phyloP scores from a whole-genome alignment of 2,797 vertebrate genomes.

The Channallabes apus region DNA sequence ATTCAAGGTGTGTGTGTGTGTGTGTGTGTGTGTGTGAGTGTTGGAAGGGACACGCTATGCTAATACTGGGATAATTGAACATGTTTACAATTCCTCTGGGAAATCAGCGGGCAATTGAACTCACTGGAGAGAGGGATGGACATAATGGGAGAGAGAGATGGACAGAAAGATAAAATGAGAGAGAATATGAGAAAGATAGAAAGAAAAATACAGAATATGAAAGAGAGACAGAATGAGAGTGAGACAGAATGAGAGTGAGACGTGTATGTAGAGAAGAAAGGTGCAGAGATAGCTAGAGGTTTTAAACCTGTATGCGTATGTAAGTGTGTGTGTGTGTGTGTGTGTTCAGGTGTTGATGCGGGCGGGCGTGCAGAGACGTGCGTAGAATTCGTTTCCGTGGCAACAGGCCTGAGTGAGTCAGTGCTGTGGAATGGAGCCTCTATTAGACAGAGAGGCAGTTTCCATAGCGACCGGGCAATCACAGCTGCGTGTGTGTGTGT shows the following conservation, averaged over 20 bases:
- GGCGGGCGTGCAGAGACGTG: conserved; percentile 79
- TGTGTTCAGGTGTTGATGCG: conserved; percentile 81
- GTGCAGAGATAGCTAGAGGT: conserved; percentile 2
- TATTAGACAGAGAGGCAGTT: conserved; percentile 79
- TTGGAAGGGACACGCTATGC: conserved; percentile 55
- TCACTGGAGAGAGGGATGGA: conserved; percentile 51
- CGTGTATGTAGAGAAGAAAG: too few species aligned
- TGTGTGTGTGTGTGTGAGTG: conserved; percentile 12
- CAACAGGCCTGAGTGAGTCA: conserved; percentile 80
- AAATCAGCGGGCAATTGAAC: conserved; percentile 69
- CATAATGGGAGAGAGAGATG: not conserved
- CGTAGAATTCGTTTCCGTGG: conserved; percentile 82
- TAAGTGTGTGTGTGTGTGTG: conserved; percentile 35
- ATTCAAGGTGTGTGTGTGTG: not conserved
- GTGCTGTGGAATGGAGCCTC: conserved; percentile 79
- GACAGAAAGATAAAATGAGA: not conserved
- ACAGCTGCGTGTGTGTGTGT: conserved; percentile 76
- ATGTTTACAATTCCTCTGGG: conserved; percentile 74
- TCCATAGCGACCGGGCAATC: conserved; percentile 80
- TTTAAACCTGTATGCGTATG: conserved; percentile 1
- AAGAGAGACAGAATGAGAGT: not conserved
- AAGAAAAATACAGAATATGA: too few species aligned
- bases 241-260: not conserved
- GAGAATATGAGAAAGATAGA: not conserved
- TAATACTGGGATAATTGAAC: conserved; percentile 73